Conservation (phyloP, 2,888 invertebrate genomes). For the Eupithecia vulgata region DNA sequence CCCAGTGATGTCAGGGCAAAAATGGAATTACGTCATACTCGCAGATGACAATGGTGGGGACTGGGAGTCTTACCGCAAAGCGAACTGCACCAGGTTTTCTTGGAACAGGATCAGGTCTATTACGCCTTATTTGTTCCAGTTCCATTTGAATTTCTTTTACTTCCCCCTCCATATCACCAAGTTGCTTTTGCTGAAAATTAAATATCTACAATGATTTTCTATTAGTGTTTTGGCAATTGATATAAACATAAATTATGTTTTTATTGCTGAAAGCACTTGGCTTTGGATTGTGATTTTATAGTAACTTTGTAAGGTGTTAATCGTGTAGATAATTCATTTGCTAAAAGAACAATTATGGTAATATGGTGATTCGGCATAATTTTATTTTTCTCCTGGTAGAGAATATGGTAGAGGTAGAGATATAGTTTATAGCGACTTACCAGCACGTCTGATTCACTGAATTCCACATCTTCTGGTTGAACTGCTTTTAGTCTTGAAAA, state of each 20-base stretch:
- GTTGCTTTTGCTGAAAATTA: slow-evolving; percentile 68
- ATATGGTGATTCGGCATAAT: too few species aligned
- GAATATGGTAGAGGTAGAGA: not conserved
- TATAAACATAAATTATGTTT: not conserved
- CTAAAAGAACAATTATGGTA: not conserved
- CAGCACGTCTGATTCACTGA: slow-evolving; percentile 32
- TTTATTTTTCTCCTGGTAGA: too few species aligned
- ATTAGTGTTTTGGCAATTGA: not conserved
- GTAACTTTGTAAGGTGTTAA: not conserved
- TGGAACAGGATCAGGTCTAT: slow-evolving; percentile 56
- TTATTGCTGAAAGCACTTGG: not conserved
- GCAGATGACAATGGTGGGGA: not conserved
- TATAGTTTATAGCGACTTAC: slow-evolving; percentile 20
- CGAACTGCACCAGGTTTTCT: not conserved
- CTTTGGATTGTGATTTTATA: not conserved
- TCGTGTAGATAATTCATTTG: not conserved
- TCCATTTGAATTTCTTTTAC: slow-evolving; percentile 75
- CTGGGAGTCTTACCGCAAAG: slow-evolving; percentile 2
- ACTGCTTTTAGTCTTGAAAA: slow-evolving; percentile 50
- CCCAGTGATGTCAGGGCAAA: not conserved
- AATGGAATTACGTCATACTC: too few species aligned
- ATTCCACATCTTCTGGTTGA: slow-evolving; percentile 26
- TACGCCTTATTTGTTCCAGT: slow-evolving; percentile 64
- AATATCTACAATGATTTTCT: not conserved
- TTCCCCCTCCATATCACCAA: slow-evolving; percentile 75